phyloP scores from a whole-genome alignment of 2,797 vertebrate genomes.

The Loriculus beryllinus region DNA sequence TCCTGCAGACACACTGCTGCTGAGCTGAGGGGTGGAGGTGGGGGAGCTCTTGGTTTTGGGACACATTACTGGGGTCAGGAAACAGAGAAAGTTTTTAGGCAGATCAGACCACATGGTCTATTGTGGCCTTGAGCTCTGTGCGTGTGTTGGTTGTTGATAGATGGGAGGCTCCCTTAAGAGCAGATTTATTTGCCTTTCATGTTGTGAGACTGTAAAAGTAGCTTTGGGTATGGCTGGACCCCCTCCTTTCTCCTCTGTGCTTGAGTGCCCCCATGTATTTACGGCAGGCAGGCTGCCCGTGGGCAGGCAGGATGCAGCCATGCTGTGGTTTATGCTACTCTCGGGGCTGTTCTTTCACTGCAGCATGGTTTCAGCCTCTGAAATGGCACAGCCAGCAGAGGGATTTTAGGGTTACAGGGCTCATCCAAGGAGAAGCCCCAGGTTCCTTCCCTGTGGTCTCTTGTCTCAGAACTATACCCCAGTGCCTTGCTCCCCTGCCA shows the following conservation, averaged over 20 bases:
- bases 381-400: not conserved
- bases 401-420: not conserved
- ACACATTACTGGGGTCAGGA: not conserved
- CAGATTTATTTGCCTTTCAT: constrained; percentile 27
- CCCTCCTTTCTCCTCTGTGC: constrained; percentile 3
- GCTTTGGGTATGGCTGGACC: not conserved
- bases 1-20: not conserved
- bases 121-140: not conserved
- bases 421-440: not conserved
- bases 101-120: not conserved
- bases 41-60: not conserved
- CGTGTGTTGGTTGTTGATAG: not conserved
- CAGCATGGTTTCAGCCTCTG: not conserved
- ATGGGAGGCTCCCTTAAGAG: not conserved
- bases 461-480: not conserved
- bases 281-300: constrained; percentile 6
- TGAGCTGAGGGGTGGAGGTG: not conserved
- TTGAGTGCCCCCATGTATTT: not conserved
- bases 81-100: not conserved
- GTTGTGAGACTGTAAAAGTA: not conserved
- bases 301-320: not conserved
- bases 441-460: not conserved
- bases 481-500: not conserved
- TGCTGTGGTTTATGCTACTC: not conserved
- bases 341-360: not conserved